These are phyloP conservation scores for Furcula furcula DNA, from an alignment of 2,888 invertebrate genomes.

Conservation along the genomic window DNA sequence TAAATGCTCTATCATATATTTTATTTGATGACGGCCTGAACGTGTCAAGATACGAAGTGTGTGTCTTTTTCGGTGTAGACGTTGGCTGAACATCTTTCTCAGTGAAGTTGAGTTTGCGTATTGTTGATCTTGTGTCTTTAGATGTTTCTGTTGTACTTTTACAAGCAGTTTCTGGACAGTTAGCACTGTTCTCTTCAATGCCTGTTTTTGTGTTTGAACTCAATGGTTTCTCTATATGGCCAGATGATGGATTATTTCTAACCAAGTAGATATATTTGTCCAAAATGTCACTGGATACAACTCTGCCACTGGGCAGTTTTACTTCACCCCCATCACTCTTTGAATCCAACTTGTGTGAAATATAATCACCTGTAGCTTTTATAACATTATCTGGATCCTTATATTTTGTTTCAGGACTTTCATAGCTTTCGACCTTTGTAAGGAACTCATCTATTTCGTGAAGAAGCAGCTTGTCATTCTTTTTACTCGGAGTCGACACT, in stretches of 20 bases:
- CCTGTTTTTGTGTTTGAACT: conserved; percentile 23
- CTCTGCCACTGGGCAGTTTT: conserved; percentile 58
- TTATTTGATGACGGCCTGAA: conserved; percentile 70
- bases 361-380: conserved; percentile 66
- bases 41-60: conserved; percentile 40
- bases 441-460: conserved; percentile 76
- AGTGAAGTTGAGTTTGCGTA: conserved; percentile 58
- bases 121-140: conserved; percentile 43
- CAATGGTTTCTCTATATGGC: conserved; percentile 35
- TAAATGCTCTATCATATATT: conserved; percentile 67
- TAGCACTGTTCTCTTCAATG: conserved; percentile 24
- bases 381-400: conserved; percentile 63
- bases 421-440: conserved; percentile 69
- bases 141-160: conserved; percentile 20
- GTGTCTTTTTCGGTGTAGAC: conserved; percentile 63
- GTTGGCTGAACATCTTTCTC: conserved; percentile 71
- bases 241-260: conserved; percentile 45
- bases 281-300: conserved; percentile 54
- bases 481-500: conserved; percentile 70
- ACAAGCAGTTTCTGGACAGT: conserved; percentile 25
- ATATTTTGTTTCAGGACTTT: conserved; percentile 58
- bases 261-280: conserved; percentile 76
- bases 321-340: conserved; percentile 47
- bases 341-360: conserved; percentile 56
- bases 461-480: conserved; percentile 66